These are phyloP conservation scores for Lutraria lutraria DNA, from an alignment of 2,888 invertebrate species.

Conservation along the genomic window DNA sequence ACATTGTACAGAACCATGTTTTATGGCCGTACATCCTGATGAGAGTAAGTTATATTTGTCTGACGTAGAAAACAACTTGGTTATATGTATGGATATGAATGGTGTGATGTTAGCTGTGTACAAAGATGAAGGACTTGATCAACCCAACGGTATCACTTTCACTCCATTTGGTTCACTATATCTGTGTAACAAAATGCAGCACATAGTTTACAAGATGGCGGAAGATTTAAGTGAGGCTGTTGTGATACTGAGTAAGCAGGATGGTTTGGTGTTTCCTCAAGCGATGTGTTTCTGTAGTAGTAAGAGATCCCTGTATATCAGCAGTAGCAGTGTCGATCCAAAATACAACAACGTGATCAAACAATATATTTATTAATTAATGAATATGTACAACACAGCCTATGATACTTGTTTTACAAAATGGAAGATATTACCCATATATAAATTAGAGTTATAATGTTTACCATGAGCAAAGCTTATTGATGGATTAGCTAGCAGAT, in stretches of 20 bases:
- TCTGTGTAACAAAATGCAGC: neutral
- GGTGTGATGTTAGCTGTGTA: neutral
- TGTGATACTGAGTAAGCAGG: neutral
- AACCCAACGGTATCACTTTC: too few species aligned
- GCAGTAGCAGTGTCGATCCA: neutral
- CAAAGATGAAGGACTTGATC: too few species aligned
- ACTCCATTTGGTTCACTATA: neutral
- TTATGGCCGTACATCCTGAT: neutral
- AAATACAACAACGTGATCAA: neutral
- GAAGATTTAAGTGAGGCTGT: neutral
- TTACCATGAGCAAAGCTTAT: too few species aligned
- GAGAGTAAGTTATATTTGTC: neutral
- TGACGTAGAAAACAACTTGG: neutral
- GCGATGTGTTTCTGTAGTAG: neutral
- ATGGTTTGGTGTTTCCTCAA: neutral
- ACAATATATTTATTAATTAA: neutral
- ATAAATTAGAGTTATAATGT: too few species aligned
- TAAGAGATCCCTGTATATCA: neutral
- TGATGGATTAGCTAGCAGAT: too few species aligned
- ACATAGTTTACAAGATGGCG: neutral
- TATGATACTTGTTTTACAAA: neutral
- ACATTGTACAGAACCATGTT: neutral
- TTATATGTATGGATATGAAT: neutral
- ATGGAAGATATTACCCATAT: neutral
- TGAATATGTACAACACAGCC: neutral